Conservation (phyloP, 2,113 vertebrate genomes). For the Sisor rabdophorus region DNA sequence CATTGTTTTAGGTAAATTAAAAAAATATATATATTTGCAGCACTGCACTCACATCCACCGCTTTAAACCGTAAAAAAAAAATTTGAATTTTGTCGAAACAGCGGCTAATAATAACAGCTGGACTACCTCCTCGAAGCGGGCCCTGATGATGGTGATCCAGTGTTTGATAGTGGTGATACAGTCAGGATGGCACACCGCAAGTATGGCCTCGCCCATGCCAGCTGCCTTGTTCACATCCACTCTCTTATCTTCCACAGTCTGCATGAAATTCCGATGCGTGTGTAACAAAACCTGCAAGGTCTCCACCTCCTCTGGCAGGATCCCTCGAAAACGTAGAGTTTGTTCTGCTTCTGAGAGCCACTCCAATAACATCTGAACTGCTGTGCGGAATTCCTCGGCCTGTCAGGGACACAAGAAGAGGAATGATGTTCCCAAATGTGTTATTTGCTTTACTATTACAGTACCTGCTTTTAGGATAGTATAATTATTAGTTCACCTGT, state of each 20-base stretch:
- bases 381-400: constrained; percentile 91
- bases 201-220: constrained; percentile 88
- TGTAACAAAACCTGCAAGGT: constrained; percentile 86
- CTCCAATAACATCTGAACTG: constrained; percentile 88
- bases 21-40: too few relatives aligned
- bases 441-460: neutral
- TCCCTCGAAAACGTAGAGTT: constrained; percentile 90
- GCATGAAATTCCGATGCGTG: constrained; percentile 91
- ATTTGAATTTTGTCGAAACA: neutral
- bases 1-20: neutral
- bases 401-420: constrained; percentile 49
- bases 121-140: constrained; percentile 90
- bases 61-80: neutral
- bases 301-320: constrained; percentile 90
- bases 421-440: neutral
- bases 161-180: constrained; percentile 98
- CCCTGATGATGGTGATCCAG: constrained; percentile 98
- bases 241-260: constrained; percentile 92
- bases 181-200: constrained; percentile 87
- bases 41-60: neutral
- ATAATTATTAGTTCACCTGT: constrained; percentile 75
- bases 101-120: neutral
- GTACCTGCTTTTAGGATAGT: constrained; percentile 39
- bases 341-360: constrained; percentile 98
- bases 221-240: constrained; percentile 83